Conservation (phyloP, 2,113 vertebrate species). For the Sebastes fasciatus region DNA sequence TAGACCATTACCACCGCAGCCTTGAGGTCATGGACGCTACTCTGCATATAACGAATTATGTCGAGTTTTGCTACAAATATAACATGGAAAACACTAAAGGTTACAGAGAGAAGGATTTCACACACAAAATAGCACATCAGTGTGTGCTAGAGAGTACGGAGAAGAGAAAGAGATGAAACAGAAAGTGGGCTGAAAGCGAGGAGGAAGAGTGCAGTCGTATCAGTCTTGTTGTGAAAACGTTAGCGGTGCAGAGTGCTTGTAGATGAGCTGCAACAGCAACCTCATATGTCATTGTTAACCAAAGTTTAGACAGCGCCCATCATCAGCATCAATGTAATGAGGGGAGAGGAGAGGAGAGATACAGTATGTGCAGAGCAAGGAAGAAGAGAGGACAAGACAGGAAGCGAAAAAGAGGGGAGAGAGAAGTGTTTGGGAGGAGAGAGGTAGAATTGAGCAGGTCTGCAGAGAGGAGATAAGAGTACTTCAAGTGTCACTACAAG, state of each 20-base stretch:
- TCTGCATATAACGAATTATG: conserved; percentile 29
- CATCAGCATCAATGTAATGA: conserved; percentile 54
- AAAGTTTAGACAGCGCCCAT: conserved; percentile 57
- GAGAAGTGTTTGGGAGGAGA: conserved; percentile 33
- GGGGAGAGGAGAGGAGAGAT: conserved; percentile 24
- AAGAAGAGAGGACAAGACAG: conserved; percentile 18
- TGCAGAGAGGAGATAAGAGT: conserved; percentile 81
- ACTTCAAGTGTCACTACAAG: conserved; percentile 83
- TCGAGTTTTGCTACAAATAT: conserved; percentile 21
- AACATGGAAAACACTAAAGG: conserved; percentile 30
- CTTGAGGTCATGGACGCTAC: conserved; percentile 30
- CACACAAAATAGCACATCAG: not conserved
- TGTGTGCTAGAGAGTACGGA: not conserved
- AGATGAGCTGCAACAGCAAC: conserved; percentile 39
- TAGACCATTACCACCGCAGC: conserved; percentile 30
- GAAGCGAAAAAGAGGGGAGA: conserved; percentile 24
- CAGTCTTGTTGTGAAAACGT: conserved; percentile 12
- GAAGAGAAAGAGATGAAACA: not conserved
- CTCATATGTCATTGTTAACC: conserved; percentile 42
- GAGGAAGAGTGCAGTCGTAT: not conserved
- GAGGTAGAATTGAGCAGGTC: conserved; percentile 73
- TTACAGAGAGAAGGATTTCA: conserved; percentile 4
- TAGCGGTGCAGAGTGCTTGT: conserved; percentile 24
- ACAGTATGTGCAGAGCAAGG: conserved; percentile 28
- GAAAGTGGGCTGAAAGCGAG: not conserved